Base-by-base conservation (phyloP, 2,888 invertebrate species). In the Erebia palarica region DNA sequence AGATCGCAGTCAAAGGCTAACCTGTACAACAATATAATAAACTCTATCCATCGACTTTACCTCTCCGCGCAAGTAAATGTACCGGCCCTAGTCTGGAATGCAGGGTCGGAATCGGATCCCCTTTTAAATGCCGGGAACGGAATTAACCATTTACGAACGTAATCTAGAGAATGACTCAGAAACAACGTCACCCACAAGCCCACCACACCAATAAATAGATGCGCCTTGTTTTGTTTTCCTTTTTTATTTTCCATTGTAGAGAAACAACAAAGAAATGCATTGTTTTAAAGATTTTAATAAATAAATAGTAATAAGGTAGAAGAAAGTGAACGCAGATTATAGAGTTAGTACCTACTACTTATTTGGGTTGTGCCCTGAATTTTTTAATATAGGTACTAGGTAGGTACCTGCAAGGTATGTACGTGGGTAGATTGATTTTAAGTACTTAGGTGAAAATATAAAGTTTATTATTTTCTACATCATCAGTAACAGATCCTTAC, bases 81-180 rank as follows among this genome's bases (percentile, higher is more conserved):
- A 70, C 73, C 65, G 59, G 68, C 67, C 68, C 64, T 67, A 55
- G 51, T 67, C 18, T 64, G 69, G 73, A 47, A 71, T 71, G 73
- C 66, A 64, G 66, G 69, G 66, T 47, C 36, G 36, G 36, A 36
- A 36, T 63, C 73, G 44, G 70, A 75, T 67, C 73, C 73, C 73
- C 70, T 68, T 71, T 70, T 74, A 73, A 70, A 73, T 73, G 70
- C 71, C 68, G 65, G 71, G 68, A 68, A 75, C 73, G 74, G 70
- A 74, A 64, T 74, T 66, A 67, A 70, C 66, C 73, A 71, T 71
- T 73, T 73, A 73, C 73, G 71, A 69, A 71, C 67, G 73, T 69
- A 71, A 73, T 73, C 66, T 71, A 67, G 36, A 57, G 66, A 58
- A 71, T 55, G 69, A 71, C 53, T 64, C 27, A 66, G 63, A 44